phyloP scores from a whole-genome alignment of 2,797 vertebrate genomes.

The Sebastes minor region DNA sequence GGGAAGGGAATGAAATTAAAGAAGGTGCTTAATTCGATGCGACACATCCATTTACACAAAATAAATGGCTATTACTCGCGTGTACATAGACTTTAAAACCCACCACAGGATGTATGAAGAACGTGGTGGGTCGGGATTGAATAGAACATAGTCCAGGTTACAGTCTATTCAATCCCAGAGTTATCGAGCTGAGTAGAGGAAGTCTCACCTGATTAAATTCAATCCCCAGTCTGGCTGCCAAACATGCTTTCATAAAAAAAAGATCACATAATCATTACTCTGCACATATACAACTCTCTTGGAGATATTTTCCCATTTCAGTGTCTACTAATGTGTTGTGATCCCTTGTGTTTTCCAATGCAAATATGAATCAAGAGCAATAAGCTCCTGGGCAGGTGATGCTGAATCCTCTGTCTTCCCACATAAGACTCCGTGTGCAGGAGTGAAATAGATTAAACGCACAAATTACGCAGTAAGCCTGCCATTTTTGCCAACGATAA shows the following conservation, averaged over 20 bases:
- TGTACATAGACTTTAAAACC: constrained; percentile 47
- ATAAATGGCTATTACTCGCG: constrained; percentile 62
- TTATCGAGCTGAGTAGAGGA: constrained; percentile 19
- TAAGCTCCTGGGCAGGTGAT: constrained; percentile 56
- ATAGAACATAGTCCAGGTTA: constrained; percentile 25
- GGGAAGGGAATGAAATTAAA: constrained; percentile 60
- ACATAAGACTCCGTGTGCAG: constrained; percentile 35
- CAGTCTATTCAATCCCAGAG: constrained; percentile 31
- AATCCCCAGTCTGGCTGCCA: constrained; percentile 31
- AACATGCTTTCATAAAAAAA: constrained; percentile 51
- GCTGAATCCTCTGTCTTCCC: constrained; percentile 46
- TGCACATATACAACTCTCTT: constrained; percentile 33
- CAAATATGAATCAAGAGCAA: constrained; percentile 68
- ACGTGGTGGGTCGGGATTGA: constrained; percentile 13
- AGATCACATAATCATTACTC: constrained; percentile 32
- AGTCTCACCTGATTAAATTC: constrained; percentile 55
- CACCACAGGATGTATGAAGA: constrained; percentile 27
- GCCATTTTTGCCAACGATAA: constrained; percentile 22
- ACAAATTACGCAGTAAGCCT: constrained; percentile 27
- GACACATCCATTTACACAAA: constrained; percentile 71
- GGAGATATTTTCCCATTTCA: constrained; percentile 29
- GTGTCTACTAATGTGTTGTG: constrained; percentile 57
- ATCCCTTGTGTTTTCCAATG: constrained; percentile 57
- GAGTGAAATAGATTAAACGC: constrained; percentile 37
- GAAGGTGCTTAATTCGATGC: constrained; percentile 63